Conservation (phyloP, 1,140 invertebrate species). For the Drosophila virilis region DNA sequence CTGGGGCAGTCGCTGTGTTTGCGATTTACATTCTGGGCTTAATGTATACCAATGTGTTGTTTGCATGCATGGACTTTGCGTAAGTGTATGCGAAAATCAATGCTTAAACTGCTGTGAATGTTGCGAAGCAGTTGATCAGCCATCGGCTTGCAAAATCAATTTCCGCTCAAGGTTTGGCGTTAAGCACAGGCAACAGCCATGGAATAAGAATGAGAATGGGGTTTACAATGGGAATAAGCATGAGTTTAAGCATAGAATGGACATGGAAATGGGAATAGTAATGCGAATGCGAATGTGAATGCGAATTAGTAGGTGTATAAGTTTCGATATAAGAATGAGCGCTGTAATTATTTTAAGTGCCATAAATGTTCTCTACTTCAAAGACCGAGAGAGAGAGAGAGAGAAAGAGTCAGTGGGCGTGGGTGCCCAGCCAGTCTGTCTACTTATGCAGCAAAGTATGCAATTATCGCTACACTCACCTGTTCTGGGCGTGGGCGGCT, state of each 20-base stretch:
- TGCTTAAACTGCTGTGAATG: slow-evolving; percentile 30
- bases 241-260: neutral
- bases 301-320: neutral
- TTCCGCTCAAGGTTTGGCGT: slow-evolving; percentile 62
- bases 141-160: slow-evolving; percentile 75
- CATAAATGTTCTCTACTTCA: slow-evolving; percentile 25
- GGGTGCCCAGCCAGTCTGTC: neutral
- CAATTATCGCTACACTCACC: slow-evolving; percentile 70
- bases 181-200: neutral
- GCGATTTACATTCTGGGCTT: too few relatives aligned
- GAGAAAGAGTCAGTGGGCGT: neutral
- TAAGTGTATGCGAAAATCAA: slow-evolving; percentile 41
- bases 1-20: too few relatives aligned
- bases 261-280: neutral
- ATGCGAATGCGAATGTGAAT: slow-evolving; percentile 2
- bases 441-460: slow-evolving; percentile 56
- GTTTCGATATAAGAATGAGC: neutral
- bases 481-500: neutral
- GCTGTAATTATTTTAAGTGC: slow-evolving; percentile 71
- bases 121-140: slow-evolving; percentile 56
- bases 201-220: neutral
- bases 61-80: neutral
- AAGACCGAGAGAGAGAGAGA: neutral
- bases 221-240: slow-evolving; percentile 1
- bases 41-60: too few relatives aligned